A percentile compares a stretch with the other conserved stretches of the same genome.
Conservation (phyloP, 2,888 invertebrate species). For the Polyommatus iphigenia region DNA sequence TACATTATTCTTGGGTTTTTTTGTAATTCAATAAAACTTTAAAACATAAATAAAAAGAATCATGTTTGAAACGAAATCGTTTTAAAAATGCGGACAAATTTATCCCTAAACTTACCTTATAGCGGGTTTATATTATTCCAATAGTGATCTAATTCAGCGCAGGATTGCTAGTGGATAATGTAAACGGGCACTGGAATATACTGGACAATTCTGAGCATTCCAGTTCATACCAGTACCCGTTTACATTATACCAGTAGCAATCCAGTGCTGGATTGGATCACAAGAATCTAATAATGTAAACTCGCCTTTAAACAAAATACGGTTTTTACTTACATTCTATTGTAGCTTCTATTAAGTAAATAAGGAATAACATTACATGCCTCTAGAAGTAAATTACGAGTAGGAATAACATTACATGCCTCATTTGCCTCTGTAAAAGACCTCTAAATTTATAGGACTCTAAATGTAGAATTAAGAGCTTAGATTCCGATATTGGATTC, state of each 20-base stretch:
- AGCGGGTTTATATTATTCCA: too few species aligned
- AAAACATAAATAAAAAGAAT: background rate
- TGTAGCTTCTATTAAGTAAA: background rate
- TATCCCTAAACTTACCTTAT: too few species aligned
- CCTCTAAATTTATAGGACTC: constrained; percentile 31
- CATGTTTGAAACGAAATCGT: background rate
- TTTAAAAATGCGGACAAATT: background rate
- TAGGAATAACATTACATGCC: constrained; percentile 9
- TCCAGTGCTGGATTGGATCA: too few species aligned
- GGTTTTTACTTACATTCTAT: background rate
- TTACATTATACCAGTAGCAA: too few species aligned
- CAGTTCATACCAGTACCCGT: too few species aligned
- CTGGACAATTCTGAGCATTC: too few species aligned
- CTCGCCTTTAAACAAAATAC: background rate
- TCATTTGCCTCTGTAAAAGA: background rate
- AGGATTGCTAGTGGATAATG: too few species aligned
- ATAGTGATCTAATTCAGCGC: too few species aligned
- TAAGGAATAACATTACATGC: background rate
- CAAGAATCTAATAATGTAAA: too few species aligned
- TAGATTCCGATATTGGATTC: constrained; percentile 55
- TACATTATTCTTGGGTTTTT: background rate
- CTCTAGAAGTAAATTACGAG: background rate
- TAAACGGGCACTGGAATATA: too few species aligned
- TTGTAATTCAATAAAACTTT: background rate
- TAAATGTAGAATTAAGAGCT: constrained; percentile 33